Evolutionary conservation across 2,113 vertebrate species (phyloP), one percentile per base, ranked within the genome.

Genomic region (Syngnathus typhle): DNA sequence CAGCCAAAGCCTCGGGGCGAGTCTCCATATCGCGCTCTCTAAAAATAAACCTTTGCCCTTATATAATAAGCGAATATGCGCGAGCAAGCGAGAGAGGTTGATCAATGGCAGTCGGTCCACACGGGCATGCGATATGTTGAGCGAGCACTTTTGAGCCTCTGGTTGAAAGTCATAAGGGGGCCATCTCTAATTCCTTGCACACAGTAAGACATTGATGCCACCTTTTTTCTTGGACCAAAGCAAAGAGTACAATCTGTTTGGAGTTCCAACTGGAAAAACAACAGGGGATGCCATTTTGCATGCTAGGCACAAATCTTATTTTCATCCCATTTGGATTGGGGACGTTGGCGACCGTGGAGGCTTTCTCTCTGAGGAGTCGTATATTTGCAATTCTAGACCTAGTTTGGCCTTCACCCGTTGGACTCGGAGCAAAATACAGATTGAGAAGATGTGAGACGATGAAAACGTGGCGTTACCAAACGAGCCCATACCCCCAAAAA

Each of bases 41-140:
- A 85, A 82, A 87, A 85, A 86, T 84, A 86, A 80, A 72, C 72
- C 60, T 16, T n/a, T 58, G 46, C 41, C 41, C 69, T 87, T 83
- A 76, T 78, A 78, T 86, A 85, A 85, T 78, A 70, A 76, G 59
- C 11, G 0, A 54, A 61, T 67, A 36, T 43, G 60, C 74, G 72
- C 51, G 73, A 77, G 75, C 65, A 70, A 13, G 7, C 51, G 75
- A 77, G 75, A 67, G 7, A 63, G 49, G 49, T 61, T 60, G 65
- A 74, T 85, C 67, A 21, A 64, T 75, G 63, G 41, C 80, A 84
- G 73, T 72, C 70, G 72, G 77, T 80, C 76, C n/a, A 55, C 21
- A 12, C 11, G 21, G 52, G 0, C n/a, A 12, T 55, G 21, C 7
- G n/a, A 55, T 27, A 27, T 21, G 10, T 5, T 55, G 11, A 55